These are phyloP conservation scores for Drosophila baimaii DNA, from an alignment of 1,140 invertebrate genomes.

Conservation along the genomic window DNA sequence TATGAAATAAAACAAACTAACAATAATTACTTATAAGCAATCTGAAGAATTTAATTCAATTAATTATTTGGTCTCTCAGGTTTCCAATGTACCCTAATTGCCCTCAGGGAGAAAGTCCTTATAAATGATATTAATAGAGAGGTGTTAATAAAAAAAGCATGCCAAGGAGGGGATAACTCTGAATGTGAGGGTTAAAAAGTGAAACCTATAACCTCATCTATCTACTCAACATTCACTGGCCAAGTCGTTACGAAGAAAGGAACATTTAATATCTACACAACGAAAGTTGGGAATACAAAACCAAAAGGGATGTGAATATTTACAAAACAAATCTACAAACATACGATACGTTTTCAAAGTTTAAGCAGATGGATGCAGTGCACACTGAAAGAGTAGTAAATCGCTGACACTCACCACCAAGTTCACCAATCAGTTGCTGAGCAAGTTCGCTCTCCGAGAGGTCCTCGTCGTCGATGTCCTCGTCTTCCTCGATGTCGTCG, in stretches of 20 bases:
- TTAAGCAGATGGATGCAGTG: conserved; percentile 12
- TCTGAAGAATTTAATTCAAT: neutral
- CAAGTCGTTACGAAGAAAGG: neutral
- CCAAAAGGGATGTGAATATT: conserved; percentile 9
- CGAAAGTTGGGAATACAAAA: neutral
- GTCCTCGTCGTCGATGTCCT: conserved; percentile 72
- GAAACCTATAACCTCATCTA: neutral
- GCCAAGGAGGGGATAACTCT: neutral
- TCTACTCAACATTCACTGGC: neutral
- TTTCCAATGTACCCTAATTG: neutral
- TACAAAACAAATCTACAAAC: conserved; percentile 25
- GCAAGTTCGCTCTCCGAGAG: conserved; percentile 77
- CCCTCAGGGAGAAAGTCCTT: neutral
- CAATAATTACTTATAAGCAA: neutral
- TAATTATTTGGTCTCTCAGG: neutral
- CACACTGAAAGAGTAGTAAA: neutral
- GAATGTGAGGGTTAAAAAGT: neutral
- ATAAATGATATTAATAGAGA: neutral
- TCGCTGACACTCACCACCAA: conserved; percentile 67
- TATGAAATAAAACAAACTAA: neutral
- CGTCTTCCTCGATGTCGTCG: conserved; percentile 72
- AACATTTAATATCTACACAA: neutral
- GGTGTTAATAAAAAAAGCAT: conserved; percentile 11
- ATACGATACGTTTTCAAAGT: conserved; percentile 8
- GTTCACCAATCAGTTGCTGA: conserved; percentile 74